Percentiles rank a stretch among this genome's conserved stretches.
These are phyloP conservation scores for Octonoba sinensis DNA, from an alignment of 2,888 invertebrate species.

Conservation along the genomic window DNA sequence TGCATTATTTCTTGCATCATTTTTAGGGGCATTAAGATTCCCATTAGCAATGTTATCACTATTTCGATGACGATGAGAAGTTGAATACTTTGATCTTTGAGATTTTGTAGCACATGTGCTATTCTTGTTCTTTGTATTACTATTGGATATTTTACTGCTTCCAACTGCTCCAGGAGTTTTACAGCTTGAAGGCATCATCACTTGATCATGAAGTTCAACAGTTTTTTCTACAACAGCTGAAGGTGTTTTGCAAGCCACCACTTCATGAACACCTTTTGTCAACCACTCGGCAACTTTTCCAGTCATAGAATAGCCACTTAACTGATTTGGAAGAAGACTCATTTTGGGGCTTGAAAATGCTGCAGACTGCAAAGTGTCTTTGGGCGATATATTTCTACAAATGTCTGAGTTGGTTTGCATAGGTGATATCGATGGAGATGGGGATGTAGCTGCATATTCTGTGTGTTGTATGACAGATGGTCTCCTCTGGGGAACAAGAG, in stretches of 20 bases:
- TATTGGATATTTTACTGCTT: conserved; percentile 43
- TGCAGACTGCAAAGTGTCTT: conserved; percentile 5
- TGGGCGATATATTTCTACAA: conserved; percentile 9
- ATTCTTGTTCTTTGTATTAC: conserved; percentile 37
- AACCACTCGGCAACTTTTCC: conserved; percentile 60
- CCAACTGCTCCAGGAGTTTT: conserved; percentile 56
- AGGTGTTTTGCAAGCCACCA: conserved; percentile 61
- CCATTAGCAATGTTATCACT: conserved; percentile 25
- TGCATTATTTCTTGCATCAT: conserved; percentile 17
- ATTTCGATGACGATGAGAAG: conserved; percentile 49
- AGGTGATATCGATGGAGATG: conserved; percentile 52
- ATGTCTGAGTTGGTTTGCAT: conserved; percentile 28
- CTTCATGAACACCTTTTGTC: conserved; percentile 56
- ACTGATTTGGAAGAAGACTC: conserved; percentile 43
- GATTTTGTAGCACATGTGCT: conserved; percentile 19
- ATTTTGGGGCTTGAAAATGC: conserved; percentile 42
- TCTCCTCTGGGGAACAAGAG: conserved; percentile 46
- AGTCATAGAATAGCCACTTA: conserved; percentile 33
- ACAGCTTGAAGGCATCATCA: conserved; percentile 57
- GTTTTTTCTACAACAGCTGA: conserved; percentile 36
- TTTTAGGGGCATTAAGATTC: conserved; percentile 14
- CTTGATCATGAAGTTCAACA: conserved; percentile 55
- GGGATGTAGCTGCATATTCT: conserved; percentile 58
- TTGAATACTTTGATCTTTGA: conserved; percentile 52
- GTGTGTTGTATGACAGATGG: conserved; percentile 64